These are phyloP conservation scores for Trichoplusia ni DNA, from an alignment of 1,140 invertebrate species.

Conservation along the genomic window DNA sequence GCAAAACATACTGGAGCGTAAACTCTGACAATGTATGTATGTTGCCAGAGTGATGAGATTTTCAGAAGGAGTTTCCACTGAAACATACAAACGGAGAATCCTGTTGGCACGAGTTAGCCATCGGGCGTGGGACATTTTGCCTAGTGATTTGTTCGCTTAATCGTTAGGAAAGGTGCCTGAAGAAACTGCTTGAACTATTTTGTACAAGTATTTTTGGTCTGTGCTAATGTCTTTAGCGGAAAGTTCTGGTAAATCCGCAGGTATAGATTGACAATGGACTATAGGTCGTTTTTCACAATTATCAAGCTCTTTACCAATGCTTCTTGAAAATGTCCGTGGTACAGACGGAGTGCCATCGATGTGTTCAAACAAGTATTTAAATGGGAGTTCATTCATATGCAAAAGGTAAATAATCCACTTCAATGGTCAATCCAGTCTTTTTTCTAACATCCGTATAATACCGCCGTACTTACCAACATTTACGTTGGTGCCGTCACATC, in stretches of 20 bases:
- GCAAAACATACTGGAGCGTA: not conserved
- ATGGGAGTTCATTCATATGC: conserved; percentile 11
- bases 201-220: conserved; percentile 4
- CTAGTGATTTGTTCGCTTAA: conserved; percentile 39
- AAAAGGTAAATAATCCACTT: not conserved
- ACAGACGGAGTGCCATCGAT: not conserved
- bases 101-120: conserved; percentile 59
- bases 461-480: conserved; percentile 4
- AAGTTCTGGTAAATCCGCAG: not conserved
- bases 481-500: not conserved
- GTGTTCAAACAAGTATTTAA: not conserved
- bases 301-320: not conserved
- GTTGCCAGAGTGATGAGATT: not conserved
- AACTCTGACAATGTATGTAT: not conserved
- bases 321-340: not conserved
- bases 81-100: conserved; percentile 46
- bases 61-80: not conserved
- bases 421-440: not conserved
- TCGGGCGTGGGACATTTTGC: conserved; percentile 52
- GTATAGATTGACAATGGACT: not conserved
- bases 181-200: not conserved
- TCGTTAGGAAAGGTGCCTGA: not conserved
- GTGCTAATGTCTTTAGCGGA: conserved; percentile 2
- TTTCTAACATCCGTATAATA: not conserved
- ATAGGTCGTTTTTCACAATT: conserved; percentile 3